A percentile compares a stretch with the other conserved stretches of the same genome.
These are phyloP conservation scores for Drosophila athabasca DNA, from an alignment of 1,140 invertebrate genomes.

Conservation along the genomic window DNA sequence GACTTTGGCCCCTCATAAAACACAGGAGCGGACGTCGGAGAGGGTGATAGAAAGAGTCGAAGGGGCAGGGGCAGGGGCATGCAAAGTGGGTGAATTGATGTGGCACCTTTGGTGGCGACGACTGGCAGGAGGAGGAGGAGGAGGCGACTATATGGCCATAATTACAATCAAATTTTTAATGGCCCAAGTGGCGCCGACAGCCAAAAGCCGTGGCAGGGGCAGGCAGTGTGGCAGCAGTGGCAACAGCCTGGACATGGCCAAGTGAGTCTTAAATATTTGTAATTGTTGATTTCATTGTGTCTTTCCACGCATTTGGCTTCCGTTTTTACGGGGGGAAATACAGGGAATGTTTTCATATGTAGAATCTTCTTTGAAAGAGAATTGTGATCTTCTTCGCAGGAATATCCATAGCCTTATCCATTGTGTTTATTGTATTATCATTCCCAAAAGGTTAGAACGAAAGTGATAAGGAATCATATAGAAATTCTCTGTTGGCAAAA, in stretches of 20 bases:
- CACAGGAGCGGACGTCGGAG: background rate
- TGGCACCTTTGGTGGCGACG: conserved; percentile 48
- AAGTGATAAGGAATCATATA: too few relatives aligned
- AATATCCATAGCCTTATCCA: too few relatives aligned
- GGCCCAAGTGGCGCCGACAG: conserved; percentile 56
- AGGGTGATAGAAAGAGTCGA: background rate
- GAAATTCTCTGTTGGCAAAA: too few relatives aligned
- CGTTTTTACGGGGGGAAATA: too few relatives aligned
- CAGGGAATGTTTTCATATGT: too few relatives aligned
- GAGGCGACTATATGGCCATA: conserved; percentile 34
- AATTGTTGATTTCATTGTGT: conserved; percentile 30
- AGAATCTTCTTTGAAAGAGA: too few relatives aligned
- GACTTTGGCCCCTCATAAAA: conserved; percentile 70
- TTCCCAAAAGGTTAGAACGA: too few relatives aligned
- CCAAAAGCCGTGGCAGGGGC: too few relatives aligned
- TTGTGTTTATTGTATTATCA: too few relatives aligned
- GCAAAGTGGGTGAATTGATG: conserved; percentile 46
- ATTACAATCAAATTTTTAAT: conserved; percentile 50
- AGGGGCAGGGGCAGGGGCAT: conserved; percentile 1
- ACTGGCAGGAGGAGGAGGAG: background rate
- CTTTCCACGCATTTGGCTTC: background rate
- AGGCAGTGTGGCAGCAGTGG: background rate
- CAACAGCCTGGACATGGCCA: conserved; percentile 43
- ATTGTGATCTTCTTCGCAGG: too few relatives aligned
- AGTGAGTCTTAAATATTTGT: conserved; percentile 41